phyloP scores from a whole-genome alignment of 2,888 invertebrate species.

The Ectropis crepuscularia region DNA sequence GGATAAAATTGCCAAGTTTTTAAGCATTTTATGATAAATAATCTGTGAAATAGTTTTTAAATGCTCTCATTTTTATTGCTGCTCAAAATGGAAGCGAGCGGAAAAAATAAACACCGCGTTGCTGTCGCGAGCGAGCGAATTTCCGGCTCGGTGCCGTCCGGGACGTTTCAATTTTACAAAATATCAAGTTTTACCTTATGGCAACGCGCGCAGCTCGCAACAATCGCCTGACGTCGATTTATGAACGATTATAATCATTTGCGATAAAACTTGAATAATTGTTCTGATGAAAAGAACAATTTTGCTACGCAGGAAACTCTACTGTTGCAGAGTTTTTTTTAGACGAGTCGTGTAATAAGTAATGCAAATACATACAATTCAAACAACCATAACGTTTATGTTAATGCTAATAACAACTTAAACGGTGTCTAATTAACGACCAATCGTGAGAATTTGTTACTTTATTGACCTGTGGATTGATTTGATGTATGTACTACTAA shows the following conservation, averaged over 20 bases:
- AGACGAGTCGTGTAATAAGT: not conserved
- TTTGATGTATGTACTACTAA: not conserved
- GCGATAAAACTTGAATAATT: conserved; percentile 23
- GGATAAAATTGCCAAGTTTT: conserved; percentile 2
- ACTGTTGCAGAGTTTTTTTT: conserved; percentile 1
- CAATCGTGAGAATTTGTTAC: conserved; percentile 2
- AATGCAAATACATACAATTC: conserved; percentile 6
- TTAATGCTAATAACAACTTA: conserved; percentile 4
- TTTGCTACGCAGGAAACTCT: conserved; percentile 3
- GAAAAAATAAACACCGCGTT: conserved; percentile 62
- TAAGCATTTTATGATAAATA: conserved; percentile 9
- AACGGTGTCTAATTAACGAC: conserved; percentile 2
- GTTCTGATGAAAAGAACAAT: conserved; percentile 10
- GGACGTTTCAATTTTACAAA: conserved; percentile 69
- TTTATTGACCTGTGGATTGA: not conserved
- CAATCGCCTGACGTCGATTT: conserved; percentile 54
- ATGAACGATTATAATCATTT: conserved; percentile 37
- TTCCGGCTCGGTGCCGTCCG: conserved; percentile 69
- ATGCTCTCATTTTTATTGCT: conserved; percentile 61
- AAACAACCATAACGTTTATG: conserved; percentile 4
- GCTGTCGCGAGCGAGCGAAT: conserved; percentile 64
- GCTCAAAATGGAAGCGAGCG: conserved; percentile 61
- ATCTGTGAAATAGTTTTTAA: conserved; percentile 45
- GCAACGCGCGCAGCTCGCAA: conserved; percentile 49
- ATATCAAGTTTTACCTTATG: conserved; percentile 61